These are phyloP conservation scores for Coranthus polyacanthus DNA, from an alignment of 2,797 vertebrate species.

Conservation along the genomic window DNA sequence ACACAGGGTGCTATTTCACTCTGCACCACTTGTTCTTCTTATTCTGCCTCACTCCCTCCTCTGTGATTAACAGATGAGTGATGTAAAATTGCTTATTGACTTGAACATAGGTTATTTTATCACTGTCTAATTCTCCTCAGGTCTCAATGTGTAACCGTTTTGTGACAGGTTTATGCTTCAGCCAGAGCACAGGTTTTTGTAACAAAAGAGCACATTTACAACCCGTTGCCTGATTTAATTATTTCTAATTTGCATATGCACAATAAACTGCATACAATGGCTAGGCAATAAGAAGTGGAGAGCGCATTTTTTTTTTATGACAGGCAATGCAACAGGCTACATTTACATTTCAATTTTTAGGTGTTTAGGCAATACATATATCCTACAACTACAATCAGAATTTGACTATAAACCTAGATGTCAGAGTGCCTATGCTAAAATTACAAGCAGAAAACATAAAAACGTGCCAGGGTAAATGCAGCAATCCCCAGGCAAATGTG, in stretches of 20 bases:
- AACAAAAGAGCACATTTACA: conserved; percentile 54
- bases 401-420: conserved; percentile 25
- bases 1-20: conserved; percentile 22
- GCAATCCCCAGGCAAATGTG: neutral
- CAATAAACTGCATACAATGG: conserved; percentile 33
- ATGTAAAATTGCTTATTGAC: conserved; percentile 81
- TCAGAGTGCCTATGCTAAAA: conserved; percentile 5
- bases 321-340: conserved; percentile 21
- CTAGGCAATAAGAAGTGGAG: conserved; percentile 10
- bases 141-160: conserved; percentile 39
- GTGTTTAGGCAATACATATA: conserved; percentile 23
- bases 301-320: conserved; percentile 17
- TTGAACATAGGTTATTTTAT: conserved; percentile 72
- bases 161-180: conserved; percentile 66
- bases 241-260: conserved; percentile 43
- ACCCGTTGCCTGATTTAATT: conserved; percentile 51
- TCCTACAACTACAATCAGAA: conserved; percentile 21
- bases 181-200: conserved; percentile 39
- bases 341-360: conserved; percentile 48
- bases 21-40: too few species aligned
- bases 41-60: conserved; percentile 51
- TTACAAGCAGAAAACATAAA: neutral
- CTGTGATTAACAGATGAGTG: conserved; percentile 71
- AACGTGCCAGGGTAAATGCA: conserved; percentile 8
- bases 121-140: conserved; percentile 69